Percentiles rank a stretch among this genome's conserved stretches.
Conservation (phyloP, 2,888 invertebrate species). For the Hedya salicella region DNA sequence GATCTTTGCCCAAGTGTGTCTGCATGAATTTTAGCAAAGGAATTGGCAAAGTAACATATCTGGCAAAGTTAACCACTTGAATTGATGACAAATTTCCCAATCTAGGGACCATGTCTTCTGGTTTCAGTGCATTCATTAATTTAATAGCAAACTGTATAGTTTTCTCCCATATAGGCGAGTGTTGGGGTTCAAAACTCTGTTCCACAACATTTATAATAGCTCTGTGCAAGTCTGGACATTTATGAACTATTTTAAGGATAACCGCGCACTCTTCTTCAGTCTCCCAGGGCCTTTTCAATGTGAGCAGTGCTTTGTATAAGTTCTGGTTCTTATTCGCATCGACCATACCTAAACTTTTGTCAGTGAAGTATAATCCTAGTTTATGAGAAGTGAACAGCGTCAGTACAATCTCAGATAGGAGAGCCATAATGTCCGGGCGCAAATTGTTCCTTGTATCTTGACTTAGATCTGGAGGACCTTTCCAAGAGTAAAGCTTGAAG, state of each 20-base stretch:
- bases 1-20: constrained; percentile 66
- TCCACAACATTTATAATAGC: constrained; percentile 86
- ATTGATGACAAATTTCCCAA: constrained; percentile 72
- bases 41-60: constrained; percentile 79
- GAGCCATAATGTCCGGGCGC: constrained; percentile 78
- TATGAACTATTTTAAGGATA: constrained; percentile 86
- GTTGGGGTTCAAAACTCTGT: constrained; percentile 85
- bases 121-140: constrained; percentile 75
- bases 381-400: constrained; percentile 90
- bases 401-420: constrained; percentile 89
- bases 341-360: constrained; percentile 86
- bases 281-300: constrained; percentile 88
- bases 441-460: constrained; percentile 66
- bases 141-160: constrained; percentile 75
- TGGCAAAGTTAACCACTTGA: constrained; percentile 82
- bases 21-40: constrained; percentile 78
- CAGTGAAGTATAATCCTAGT: constrained; percentile 91
- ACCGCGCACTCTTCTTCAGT: constrained; percentile 87
- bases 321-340: constrained; percentile 85
- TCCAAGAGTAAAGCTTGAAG: constrained; percentile 90
- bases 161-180: constrained; percentile 82
- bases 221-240: constrained; percentile 90
- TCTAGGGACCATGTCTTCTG: constrained; percentile 78
- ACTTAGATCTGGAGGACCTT: constrained; percentile 85
- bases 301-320: constrained; percentile 86